Conservation (phyloP, 2,888 invertebrate genomes). For the Lithophane ornitopus region DNA sequence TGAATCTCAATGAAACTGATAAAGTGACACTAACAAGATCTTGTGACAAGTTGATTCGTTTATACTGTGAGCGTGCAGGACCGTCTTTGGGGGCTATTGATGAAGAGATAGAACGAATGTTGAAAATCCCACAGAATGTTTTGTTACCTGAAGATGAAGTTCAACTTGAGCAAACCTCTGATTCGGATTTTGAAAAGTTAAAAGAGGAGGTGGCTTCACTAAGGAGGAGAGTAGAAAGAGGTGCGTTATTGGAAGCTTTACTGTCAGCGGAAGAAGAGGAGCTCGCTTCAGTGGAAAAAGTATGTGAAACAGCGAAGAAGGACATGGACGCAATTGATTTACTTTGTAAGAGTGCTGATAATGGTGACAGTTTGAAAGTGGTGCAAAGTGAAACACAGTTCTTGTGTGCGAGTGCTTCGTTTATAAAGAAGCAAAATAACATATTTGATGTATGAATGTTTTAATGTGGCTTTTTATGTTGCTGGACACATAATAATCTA, state of each 20-base stretch:
- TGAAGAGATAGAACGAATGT: slow-evolving; percentile 81
- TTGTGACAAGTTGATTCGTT: slow-evolving; percentile 82
- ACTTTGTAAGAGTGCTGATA: slow-evolving; percentile 76
- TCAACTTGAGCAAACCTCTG: slow-evolving; percentile 79
- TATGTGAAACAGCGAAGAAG: slow-evolving; percentile 84
- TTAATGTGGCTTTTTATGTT: slow-evolving; percentile 6
- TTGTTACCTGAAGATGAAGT: slow-evolving; percentile 84
- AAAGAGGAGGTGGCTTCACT: slow-evolving; percentile 81
- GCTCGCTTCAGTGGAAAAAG: slow-evolving; percentile 79
- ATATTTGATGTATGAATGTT: slow-evolving; percentile 55
- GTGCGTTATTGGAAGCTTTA: slow-evolving; percentile 84
- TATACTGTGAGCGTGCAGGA: slow-evolving; percentile 84
- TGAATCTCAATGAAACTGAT: slow-evolving; percentile 84
- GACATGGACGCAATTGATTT: slow-evolving; percentile 84
- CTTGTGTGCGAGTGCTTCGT: slow-evolving; percentile 80
- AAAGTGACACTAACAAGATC: slow-evolving; percentile 80
- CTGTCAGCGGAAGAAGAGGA: slow-evolving; percentile 84
- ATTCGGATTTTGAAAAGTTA: slow-evolving; percentile 80
- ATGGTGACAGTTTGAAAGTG: slow-evolving; percentile 71
- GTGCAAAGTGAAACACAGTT: slow-evolving; percentile 78
- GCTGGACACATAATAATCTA: slow-evolving; percentile 21
- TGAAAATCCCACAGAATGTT: slow-evolving; percentile 83
- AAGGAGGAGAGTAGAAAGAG: slow-evolving; percentile 81
- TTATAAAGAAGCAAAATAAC: slow-evolving; percentile 69
- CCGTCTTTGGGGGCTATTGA: slow-evolving; percentile 82